Evolutionary conservation across 2,888 invertebrate genomes (phyloP).

Genomic region (Himalopsyche tibetana): DNA sequence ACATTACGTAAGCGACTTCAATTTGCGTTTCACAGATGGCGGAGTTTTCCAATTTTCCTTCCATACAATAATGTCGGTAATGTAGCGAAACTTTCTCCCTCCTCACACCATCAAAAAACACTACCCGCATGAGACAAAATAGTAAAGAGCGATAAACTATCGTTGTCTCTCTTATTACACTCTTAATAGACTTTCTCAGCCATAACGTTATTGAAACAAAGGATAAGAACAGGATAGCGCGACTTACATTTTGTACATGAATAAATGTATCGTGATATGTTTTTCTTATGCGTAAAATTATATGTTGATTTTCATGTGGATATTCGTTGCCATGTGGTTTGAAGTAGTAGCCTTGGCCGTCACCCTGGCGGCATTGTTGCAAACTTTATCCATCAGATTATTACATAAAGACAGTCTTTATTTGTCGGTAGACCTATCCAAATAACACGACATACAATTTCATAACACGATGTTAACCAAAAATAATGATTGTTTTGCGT

Average conservation of each 20-base stretch:
- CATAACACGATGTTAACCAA: not conserved
- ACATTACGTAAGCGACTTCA: not conserved
- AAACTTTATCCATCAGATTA: slow-evolving; percentile 18
- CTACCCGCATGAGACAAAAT: not conserved
- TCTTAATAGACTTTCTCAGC: not conserved
- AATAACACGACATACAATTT: not conserved
- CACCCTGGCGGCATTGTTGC: slow-evolving; percentile 37
- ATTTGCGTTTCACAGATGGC: slow-evolving; percentile 35
- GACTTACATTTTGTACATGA: not conserved
- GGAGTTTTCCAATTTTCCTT: slow-evolving; percentile 14
- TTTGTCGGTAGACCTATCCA: not conserved
- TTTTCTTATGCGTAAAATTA: slow-evolving; percentile 15
- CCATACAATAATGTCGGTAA: slow-evolving; percentile 13
- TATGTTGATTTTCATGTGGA: slow-evolving; percentile 37
- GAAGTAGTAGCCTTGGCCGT: slow-evolving; percentile 51
- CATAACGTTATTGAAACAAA: not conserved
- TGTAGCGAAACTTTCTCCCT: slow-evolving; percentile 2
- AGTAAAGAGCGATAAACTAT: not conserved
- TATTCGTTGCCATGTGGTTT: not conserved
- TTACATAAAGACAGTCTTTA: slow-evolving; percentile 33
- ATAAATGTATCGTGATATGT: not conserved
- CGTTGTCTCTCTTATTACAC: not conserved
- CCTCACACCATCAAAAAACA: not conserved
- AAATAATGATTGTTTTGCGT: not conserved
- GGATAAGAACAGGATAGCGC: not conserved